Percentiles rank a stretch among this genome's conserved stretches.
Evolutionary conservation across 2,113 vertebrate genomes (phyloP).

Genomic region (Podarcis raffonei): DNA sequence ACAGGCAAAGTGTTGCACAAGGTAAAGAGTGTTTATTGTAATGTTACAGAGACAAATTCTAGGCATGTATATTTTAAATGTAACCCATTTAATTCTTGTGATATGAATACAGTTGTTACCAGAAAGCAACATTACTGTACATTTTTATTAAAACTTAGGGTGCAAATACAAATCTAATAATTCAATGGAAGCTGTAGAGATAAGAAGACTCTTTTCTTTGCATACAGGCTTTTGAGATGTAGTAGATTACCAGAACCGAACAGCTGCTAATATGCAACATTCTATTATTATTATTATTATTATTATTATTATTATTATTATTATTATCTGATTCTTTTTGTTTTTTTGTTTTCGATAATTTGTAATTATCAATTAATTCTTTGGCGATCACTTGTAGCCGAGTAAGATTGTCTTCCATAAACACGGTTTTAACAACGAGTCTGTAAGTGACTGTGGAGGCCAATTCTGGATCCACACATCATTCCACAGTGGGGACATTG

Average conservation of each 20-base stretch:
- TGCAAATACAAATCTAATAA: slow-evolving; percentile 27
- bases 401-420: too few relatives aligned
- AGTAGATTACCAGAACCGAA: not conserved
- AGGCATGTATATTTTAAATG: slow-evolving; percentile 2
- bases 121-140: slow-evolving; percentile 11
- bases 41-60: not conserved
- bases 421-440: too few relatives aligned
- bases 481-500: too few relatives aligned
- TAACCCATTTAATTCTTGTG: slow-evolving; percentile 19
- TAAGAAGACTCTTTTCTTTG: slow-evolving; percentile 8
- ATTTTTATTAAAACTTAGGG: slow-evolving; percentile 35
- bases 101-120: slow-evolving; percentile 7
- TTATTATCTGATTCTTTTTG: too few relatives aligned
- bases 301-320: not conserved
- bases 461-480: too few relatives aligned
- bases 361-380: not conserved
- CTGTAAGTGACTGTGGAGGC: too few relatives aligned
- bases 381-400: too few relatives aligned
- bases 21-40: not conserved
- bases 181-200: not conserved
- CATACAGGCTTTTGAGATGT: not conserved
- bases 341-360: not conserved
- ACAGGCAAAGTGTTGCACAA: not conserved
- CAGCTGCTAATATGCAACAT: not conserved
- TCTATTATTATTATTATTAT: not conserved